These are phyloP conservation scores for Drosophila virilis DNA, from an alignment of 1,140 invertebrate genomes.

Conservation along the genomic window DNA sequence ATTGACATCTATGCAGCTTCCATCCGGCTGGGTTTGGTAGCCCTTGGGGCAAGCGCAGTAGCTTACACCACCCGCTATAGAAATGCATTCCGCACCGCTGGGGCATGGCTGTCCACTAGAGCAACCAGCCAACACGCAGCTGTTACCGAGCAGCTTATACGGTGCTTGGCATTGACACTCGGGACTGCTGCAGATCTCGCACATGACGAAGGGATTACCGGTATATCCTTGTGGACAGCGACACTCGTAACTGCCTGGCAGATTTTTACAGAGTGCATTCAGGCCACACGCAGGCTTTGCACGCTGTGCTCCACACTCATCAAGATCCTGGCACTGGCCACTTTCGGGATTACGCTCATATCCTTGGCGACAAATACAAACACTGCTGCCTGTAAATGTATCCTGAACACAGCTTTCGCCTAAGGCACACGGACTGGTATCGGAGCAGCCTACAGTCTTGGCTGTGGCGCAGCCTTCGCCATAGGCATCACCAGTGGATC, in stretches of 20 bases:
- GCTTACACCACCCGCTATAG: constrained; percentile 94
- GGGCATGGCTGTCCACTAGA: constrained; percentile 91
- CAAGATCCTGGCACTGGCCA: constrained; percentile 92
- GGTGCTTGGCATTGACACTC: constrained; percentile 94
- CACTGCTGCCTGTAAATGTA: constrained; percentile 89
- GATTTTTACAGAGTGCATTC: constrained; percentile 95
- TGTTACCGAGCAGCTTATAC: constrained; percentile 92
- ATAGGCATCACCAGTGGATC: constrained; percentile 89
- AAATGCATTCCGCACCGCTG: constrained; percentile 93
- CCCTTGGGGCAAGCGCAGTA: constrained; percentile 95
- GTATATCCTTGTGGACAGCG: constrained; percentile 94
- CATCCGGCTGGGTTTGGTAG: constrained; percentile 89
- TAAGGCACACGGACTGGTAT: constrained; percentile 90
- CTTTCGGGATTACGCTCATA: constrained; percentile 90
- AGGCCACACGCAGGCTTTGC: constrained; percentile 92
- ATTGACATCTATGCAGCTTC: constrained; percentile 92
- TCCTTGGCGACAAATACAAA: constrained; percentile 94
- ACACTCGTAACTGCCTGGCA: constrained; percentile 97
- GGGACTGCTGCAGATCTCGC: constrained; percentile 93
- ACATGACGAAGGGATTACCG: constrained; percentile 94
- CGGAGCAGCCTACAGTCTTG: constrained; percentile 88
- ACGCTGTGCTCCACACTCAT: constrained; percentile 92
- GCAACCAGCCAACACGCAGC: constrained; percentile 93
- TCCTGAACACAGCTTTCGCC: constrained; percentile 94
- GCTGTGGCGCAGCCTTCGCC: constrained; percentile 89